Evolutionary conservation across 2,888 invertebrate species (phyloP).

Genomic region (Drosophila silvestris): DNA sequence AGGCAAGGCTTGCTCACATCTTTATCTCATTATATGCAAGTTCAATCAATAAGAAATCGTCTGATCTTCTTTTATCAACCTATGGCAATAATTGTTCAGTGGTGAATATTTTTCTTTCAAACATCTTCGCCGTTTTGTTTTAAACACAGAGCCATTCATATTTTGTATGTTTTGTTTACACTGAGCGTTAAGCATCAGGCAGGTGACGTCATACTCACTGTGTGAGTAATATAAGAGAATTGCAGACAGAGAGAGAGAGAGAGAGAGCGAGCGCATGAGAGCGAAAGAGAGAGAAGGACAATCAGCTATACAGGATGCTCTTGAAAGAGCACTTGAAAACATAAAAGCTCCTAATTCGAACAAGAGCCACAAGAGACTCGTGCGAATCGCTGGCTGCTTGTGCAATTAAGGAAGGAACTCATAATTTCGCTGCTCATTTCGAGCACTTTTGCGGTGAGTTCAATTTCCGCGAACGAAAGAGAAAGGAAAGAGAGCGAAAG

Average conservation of each 20-base stretch:
- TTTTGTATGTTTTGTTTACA: slow-evolving; percentile 77
- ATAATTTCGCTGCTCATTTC: slow-evolving; percentile 76
- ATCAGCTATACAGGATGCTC: slow-evolving; percentile 51
- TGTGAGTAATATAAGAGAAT: slow-evolving; percentile 45
- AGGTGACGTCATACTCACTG: slow-evolving; percentile 57
- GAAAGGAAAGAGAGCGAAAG: slow-evolving; percentile 35
- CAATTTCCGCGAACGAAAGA: slow-evolving; percentile 61
- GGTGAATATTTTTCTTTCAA: slow-evolving; percentile 61
- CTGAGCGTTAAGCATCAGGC: slow-evolving; percentile 46
- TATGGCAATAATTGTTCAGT: background rate
- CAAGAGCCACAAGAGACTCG: slow-evolving; percentile 15
- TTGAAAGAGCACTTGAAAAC: slow-evolving; percentile 29
- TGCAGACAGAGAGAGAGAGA: slow-evolving; percentile 8
- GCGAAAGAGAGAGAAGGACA: background rate
- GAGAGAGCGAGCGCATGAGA: slow-evolving; percentile 9
- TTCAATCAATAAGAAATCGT: background rate
- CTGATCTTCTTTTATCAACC: background rate
- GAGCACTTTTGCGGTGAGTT: slow-evolving; percentile 70
- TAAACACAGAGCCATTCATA: slow-evolving; percentile 30
- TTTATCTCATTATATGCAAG: background rate
- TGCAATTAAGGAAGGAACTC: slow-evolving; percentile 77
- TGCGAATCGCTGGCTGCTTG: slow-evolving; percentile 18
- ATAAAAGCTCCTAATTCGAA: slow-evolving; percentile 15
- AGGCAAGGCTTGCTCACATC: background rate
- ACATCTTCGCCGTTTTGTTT: slow-evolving; percentile 20